Conservation (phyloP, 2,888 invertebrate genomes). For the Aphelenchoides bicaudatus region DNA sequence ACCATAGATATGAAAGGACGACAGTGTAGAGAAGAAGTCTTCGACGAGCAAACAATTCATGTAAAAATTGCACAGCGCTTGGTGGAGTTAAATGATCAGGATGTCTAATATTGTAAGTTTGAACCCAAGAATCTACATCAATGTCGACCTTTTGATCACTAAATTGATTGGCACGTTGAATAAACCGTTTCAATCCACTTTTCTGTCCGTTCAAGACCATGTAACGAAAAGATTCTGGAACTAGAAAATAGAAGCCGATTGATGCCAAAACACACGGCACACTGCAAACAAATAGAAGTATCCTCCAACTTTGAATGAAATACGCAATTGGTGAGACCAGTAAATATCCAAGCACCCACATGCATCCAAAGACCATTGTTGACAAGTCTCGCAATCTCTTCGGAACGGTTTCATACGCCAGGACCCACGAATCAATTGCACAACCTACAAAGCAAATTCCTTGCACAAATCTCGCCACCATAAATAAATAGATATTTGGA, state of each 20-base stretch:
- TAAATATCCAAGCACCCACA: conserved; percentile 46
- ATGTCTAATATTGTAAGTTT: no score
- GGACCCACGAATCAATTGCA: conserved; percentile 41
- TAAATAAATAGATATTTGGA: conserved; percentile 71
- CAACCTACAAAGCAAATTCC: conserved; percentile 71
- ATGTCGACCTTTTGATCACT: neutral
- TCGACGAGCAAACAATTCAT: neutral
- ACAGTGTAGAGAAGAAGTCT: neutral
- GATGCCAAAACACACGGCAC: conserved; percentile 30
- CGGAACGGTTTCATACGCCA: conserved; percentile 47
- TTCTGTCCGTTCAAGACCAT: conserved; percentile 31
- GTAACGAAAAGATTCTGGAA: conserved; percentile 44
- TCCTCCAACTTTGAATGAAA: conserved; percentile 36
- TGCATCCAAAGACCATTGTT: conserved; percentile 44
- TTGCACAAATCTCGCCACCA: conserved; percentile 69
- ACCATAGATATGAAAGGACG: conserved; percentile 17
- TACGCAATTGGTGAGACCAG: conserved; percentile 39
- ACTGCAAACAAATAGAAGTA: conserved; percentile 32
- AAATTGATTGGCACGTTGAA: conserved; percentile 28
- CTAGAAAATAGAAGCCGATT: conserved; percentile 29
- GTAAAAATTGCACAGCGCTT: neutral
- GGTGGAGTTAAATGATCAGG: no score
- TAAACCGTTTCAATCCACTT: conserved; percentile 33
- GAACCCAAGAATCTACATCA: neutral
- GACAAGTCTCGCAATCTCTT: conserved; percentile 40